Evolutionary conservation across 2,797 vertebrate genomes (phyloP).

Genomic region (Etheostoma perlongum): DNA sequence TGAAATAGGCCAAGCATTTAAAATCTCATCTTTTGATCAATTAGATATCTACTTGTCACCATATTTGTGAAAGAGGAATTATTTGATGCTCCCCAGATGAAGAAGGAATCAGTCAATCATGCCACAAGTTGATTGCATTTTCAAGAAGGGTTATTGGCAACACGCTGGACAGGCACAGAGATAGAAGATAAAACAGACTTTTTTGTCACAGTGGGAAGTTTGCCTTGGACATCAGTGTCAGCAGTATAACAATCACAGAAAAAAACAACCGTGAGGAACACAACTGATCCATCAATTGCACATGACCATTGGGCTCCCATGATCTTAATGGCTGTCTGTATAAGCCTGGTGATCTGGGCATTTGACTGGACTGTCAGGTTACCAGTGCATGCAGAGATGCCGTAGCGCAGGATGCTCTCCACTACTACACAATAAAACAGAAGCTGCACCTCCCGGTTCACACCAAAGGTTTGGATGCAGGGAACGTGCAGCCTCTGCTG

Average conservation of each 20-base stretch:
- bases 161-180: not conserved
- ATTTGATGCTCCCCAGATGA: not conserved
- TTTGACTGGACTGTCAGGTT: not conserved
- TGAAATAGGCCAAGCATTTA: not conserved
- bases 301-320: not conserved
- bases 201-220: no score
- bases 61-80: not conserved
- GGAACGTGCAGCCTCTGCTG: not conserved
- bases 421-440: no score
- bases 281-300: no score
- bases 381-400: not conserved
- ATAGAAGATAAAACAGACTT: no score
- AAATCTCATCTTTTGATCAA: conserved; percentile 4
- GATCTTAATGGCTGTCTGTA: not conserved
- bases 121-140: not conserved
- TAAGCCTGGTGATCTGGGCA: not conserved
- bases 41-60: not conserved
- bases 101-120: not conserved
- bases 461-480: no score
- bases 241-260: no score
- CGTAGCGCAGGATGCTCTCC: not conserved
- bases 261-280: no score
- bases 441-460: not conserved
- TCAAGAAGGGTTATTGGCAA: not conserved
- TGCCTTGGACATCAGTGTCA: no score